Evolutionary conservation across 2,888 invertebrate genomes (phyloP).

Genomic region (Podabrus alpinus): DNA sequence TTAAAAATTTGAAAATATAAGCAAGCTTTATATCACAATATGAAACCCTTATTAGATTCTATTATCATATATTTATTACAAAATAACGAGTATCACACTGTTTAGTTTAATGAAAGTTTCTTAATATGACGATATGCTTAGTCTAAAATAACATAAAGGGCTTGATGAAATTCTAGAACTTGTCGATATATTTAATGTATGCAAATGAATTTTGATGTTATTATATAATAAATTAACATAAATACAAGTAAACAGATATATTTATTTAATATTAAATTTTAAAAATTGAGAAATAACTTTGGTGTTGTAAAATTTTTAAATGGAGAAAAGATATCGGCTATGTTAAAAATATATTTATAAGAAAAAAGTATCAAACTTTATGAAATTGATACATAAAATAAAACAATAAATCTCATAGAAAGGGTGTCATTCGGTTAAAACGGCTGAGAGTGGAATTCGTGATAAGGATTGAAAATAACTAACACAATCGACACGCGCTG

Average conservation of each 20-base stretch:
- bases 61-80: not conserved
- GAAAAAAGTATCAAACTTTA: conserved; percentile 42
- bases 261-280: not conserved
- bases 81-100: not conserved
- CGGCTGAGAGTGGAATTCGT: conserved; percentile 48
- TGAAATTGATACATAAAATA: conserved; percentile 48
- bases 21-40: not conserved
- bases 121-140: not conserved
- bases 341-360: conserved; percentile 32
- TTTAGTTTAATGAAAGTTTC: not conserved
- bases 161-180: not conserved
- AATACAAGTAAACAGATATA: not conserved
- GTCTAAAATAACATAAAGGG: not conserved
- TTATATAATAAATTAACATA: not conserved
- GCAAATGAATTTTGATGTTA: not conserved
- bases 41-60: not conserved
- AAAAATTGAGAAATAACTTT: not conserved
- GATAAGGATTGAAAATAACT: conserved; percentile 47
- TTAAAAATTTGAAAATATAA: not conserved
- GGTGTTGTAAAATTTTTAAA: not conserved
- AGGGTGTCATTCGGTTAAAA: conserved; percentile 45
- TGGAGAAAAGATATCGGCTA: conserved; percentile 14
- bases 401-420: conserved; percentile 46
- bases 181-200: not conserved
- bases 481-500: conserved; percentile 33